Evolutionary conservation across 2,888 invertebrate genomes (phyloP), one percentile per base, ranked within the genome.

Genomic region (Harmothoe impar): DNA sequence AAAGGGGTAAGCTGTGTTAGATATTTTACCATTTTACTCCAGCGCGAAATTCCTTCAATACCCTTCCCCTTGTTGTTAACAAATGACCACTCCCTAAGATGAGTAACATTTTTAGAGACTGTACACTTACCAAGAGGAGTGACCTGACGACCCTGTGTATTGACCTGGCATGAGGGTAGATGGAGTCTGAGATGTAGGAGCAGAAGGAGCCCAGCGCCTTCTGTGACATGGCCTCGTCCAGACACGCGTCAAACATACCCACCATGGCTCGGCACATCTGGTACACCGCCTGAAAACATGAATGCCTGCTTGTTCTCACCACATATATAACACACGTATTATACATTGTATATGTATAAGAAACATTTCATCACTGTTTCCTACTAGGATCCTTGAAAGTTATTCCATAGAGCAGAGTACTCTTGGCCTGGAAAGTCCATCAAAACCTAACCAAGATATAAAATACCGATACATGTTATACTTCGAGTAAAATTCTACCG

Each of bases 51-150:
- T n/a, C n/a, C n/a, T n/a, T n/a, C n/a, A n/a, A n/a, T n/a, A n/a
- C n/a, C n/a, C n/a, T n/a, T n/a, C n/a, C n/a, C n/a, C n/a, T n/a
- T n/a, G n/a, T n/a, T n/a, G n/a, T n/a, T n/a, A n/a, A n/a, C n/a
- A n/a, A n/a, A n/a, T n/a, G n/a, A n/a, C n/a, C n/a, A n/a, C n/a
- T n/a, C n/a, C n/a, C n/a, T n/a, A n/a, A n/a, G n/a, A n/a, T n/a
- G n/a, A n/a, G n/a, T n/a, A n/a, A n/a, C n/a, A n/a, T n/a, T n/a
- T n/a, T n/a, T n/a, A n/a, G n/a, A n/a, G n/a, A n/a, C n/a, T n/a
- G n/a, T n/a, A 43, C 29, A 17, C 88, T 88, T 54, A 88, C 88
- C 54, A 88, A 54, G 0, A 88, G 56, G 1, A 88, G 31, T 5
- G 15, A 1, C 23, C 10, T 52, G 52, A 88, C 23, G 0, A 56